Evolutionary conservation across 1,140 invertebrate species (phyloP), one percentile per base, ranked within the genome.

Genomic region (Anagrus nilaparvatae): DNA sequence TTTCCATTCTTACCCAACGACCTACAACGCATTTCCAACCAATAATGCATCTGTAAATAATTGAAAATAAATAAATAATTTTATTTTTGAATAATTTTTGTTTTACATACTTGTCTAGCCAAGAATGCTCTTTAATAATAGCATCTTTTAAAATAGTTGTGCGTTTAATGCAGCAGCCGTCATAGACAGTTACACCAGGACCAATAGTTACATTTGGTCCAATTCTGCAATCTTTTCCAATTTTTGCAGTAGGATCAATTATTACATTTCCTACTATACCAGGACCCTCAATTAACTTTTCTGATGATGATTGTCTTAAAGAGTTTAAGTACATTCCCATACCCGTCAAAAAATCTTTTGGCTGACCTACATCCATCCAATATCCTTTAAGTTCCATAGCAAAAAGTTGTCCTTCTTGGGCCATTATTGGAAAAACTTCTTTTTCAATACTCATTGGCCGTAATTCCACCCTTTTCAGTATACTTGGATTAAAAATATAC

Each of bases 301-400:
- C 67, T 1, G 85, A 79, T 36, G 79, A 75, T 56, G 84, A 92
- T 48, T 86, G 77, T 21, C 82, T 75, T 17, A 95, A 60, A 37
- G 87, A 88, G 27, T 79, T 80, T 4, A 97, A 69, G 55, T 88
- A 87, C 29, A 87, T 61, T 50, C 82, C 85, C 83, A 87, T 88
- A 87, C 95, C 95, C 57, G 82, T 97, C 16, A 99, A 73, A 65
- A 97, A 99, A 69, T 99, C 97, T 75, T 94, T 96, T 0, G 97
- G 97, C 59, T 99, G 97, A 18, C 97, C 97, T 46, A 99, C 92
- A 70, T 99, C 97, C 97, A 99, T 99, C 97, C 97, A 99, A 65
- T 97, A 99, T 3, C 94, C 93, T 63, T 85, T 71, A 12, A 99
- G 70, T 58, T 99, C 93, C 76, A 94, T 91, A 0, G 95, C 94